These are phyloP conservation scores for Diplogasteroides magnus DNA, from an alignment of 1,140 invertebrate genomes.

Conservation along the genomic window DNA sequence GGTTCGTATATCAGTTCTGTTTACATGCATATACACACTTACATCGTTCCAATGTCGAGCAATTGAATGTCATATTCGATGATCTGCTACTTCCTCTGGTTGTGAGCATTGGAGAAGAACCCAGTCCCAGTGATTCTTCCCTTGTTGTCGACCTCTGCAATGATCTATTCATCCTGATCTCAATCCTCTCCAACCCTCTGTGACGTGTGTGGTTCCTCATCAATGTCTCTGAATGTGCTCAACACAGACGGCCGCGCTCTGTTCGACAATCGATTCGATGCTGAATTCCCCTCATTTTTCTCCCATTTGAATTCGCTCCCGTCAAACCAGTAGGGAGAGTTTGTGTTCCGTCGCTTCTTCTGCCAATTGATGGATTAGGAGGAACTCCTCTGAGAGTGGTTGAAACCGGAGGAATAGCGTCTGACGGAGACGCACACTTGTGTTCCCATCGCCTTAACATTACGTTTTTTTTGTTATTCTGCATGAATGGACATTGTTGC, in stretches of 20 bases:
- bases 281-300: no score
- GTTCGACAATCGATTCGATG: no score
- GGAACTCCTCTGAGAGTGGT: not conserved
- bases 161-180: not conserved
- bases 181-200: not conserved
- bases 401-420: not conserved
- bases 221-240: not conserved
- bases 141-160: no score
- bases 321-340: slow-evolving; percentile 8
- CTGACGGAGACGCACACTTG: not conserved
- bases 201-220: not conserved
- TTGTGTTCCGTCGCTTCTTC: slow-evolving; percentile 19
- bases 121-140: slow-evolving; percentile 8
- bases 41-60: slow-evolving; percentile 38
- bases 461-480: not conserved
- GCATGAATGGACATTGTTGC: not conserved
- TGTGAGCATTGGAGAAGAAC: not conserved
- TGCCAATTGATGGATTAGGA: not conserved
- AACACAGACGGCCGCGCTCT: not conserved
- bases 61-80: slow-evolving; percentile 29
- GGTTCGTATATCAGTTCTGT: not conserved
- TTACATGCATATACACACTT: slow-evolving; percentile 10
- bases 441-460: not conserved
- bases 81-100: slow-evolving; percentile 2
- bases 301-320: not conserved